phyloP scores from a whole-genome alignment of 1,140 invertebrate genomes.

The Pachyrhynchus sulphureomaculatus region DNA sequence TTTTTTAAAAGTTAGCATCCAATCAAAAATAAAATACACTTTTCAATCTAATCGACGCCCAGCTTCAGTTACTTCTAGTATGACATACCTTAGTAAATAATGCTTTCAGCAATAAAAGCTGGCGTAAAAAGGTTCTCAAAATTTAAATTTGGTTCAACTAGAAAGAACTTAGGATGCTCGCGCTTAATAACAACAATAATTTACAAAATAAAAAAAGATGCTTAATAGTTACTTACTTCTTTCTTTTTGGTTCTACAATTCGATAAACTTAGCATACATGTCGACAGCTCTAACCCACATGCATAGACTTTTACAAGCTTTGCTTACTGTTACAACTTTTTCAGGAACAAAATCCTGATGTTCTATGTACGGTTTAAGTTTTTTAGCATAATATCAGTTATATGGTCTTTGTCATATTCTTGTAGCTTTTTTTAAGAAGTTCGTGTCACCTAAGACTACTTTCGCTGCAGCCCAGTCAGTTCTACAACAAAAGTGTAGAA shows the following conservation, averaged over 20 bases:
- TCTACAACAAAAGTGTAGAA: slow-evolving; percentile 58
- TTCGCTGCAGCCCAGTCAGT: slow-evolving; percentile 84
- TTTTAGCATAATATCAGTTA: slow-evolving; percentile 76
- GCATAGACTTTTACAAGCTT: slow-evolving; percentile 87
- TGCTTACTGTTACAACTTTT: slow-evolving; percentile 68
- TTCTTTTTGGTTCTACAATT: slow-evolving; percentile 82
- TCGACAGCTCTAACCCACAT: slow-evolving; percentile 89
- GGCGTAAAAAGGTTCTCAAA: too few relatives aligned
- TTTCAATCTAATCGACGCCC: too few relatives aligned
- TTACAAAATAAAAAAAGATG: not conserved
- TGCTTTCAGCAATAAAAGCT: too few relatives aligned
- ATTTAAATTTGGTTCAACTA: too few relatives aligned
- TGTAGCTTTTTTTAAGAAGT: slow-evolving; percentile 82
- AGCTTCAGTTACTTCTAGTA: too few relatives aligned
- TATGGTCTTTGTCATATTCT: slow-evolving; percentile 86
- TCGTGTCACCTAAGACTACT: slow-evolving; percentile 73
- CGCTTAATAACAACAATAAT: not conserved
- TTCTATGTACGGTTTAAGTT: slow-evolving; percentile 81
- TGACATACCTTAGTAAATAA: too few relatives aligned
- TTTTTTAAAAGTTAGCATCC: too few relatives aligned
- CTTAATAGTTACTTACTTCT: slow-evolving; percentile 58
- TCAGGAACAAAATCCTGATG: slow-evolving; percentile 75
- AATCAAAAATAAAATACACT: too few relatives aligned
- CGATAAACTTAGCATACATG: slow-evolving; percentile 78
- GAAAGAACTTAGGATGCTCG: too few relatives aligned